Conservation (phyloP, 2,113 vertebrate species). For the Notothenia coriiceps region DNA sequence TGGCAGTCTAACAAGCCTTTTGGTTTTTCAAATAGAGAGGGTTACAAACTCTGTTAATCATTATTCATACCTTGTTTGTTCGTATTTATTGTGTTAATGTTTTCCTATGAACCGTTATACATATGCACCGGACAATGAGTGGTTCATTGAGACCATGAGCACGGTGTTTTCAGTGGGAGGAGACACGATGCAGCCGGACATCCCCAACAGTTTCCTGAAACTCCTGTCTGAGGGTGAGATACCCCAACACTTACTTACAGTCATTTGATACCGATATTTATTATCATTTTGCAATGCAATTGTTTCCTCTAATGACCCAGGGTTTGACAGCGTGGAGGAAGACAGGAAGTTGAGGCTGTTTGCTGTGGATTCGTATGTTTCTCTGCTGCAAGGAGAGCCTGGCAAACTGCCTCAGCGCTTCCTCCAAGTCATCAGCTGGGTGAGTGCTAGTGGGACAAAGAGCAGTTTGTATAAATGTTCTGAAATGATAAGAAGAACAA, state of each 20-base stretch:
- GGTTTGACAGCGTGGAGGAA: slow-evolving; percentile 90
- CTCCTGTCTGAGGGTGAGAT: slow-evolving; percentile 91
- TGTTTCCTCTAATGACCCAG: slow-evolving; percentile 50
- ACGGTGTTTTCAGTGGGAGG: slow-evolving; percentile 93
- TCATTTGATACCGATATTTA: neutral
- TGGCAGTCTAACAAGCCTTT: no score
- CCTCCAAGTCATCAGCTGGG: slow-evolving; percentile 98
- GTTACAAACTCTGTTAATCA: no score
- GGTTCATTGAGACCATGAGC: slow-evolving; percentile 98
- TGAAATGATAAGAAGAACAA: neutral
- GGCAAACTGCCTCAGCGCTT: slow-evolving; percentile 91
- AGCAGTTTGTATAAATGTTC: neutral
- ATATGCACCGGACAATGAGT: slow-evolving; percentile 93
- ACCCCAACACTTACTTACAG: neutral
- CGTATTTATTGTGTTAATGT: neutral
- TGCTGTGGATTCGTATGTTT: slow-evolving; percentile 90
- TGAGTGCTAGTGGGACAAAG: slow-evolving; percentile 75
- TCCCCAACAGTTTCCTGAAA: slow-evolving; percentile 92
- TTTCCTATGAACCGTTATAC: slow-evolving; percentile 87
- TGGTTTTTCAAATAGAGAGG: neutral
- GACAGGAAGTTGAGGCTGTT: slow-evolving; percentile 87
- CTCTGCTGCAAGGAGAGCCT: slow-evolving; percentile 84
- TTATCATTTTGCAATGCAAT: neutral
- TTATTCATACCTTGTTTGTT: slow-evolving; percentile 1
- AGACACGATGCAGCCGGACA: slow-evolving; percentile 91